Conservation (phyloP, 2,888 invertebrate genomes). For the Adineta ricciae region DNA sequence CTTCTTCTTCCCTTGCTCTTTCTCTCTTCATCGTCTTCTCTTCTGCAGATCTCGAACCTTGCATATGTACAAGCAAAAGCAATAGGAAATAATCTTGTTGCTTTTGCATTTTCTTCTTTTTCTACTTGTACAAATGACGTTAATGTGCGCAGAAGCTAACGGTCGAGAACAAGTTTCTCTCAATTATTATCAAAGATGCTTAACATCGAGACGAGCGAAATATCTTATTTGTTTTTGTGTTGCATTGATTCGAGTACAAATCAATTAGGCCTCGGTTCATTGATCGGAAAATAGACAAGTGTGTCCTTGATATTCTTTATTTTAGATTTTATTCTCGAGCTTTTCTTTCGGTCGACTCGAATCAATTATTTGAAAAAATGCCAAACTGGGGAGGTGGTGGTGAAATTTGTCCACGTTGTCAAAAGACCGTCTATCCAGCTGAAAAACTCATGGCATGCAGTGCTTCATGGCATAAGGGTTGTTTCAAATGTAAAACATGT, state of each 20-base stretch:
- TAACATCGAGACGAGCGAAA: not conserved
- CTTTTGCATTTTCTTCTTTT: not conserved
- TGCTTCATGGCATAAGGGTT: conserved; percentile 35
- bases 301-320: not conserved
- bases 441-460: conserved; percentile 27
- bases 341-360: not conserved
- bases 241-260: not conserved
- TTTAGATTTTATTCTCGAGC: not conserved
- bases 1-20: not conserved
- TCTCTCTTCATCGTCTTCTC: not conserved
- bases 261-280: not conserved
- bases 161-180: not conserved
- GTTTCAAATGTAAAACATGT: conserved; percentile 35
- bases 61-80: not conserved
- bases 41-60: not conserved
- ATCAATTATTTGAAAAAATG: not conserved
- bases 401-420: conserved; percentile 31
- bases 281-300: no score
- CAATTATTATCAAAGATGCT: not conserved
- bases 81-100: not conserved
- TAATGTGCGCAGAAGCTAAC: not conserved
- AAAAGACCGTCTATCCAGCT: conserved; percentile 32
- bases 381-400: conserved; percentile 25
- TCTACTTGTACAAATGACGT: not conserved
- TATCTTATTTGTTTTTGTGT: not conserved